Evolutionary conservation across 2,113 vertebrate species (phyloP).

Genomic region (Microcebus lehilahytsara): DNA sequence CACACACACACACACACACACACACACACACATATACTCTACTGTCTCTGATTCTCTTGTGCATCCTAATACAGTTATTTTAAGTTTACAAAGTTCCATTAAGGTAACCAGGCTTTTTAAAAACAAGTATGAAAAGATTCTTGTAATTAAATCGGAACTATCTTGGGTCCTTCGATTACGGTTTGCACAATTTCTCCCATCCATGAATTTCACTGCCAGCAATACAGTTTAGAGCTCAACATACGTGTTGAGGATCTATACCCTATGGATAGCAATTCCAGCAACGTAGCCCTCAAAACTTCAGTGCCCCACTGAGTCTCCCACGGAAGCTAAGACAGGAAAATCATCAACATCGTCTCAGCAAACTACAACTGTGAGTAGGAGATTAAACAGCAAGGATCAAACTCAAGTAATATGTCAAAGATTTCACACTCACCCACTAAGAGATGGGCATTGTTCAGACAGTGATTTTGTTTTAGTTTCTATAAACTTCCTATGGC

Average conservation of each 20-base stretch:
- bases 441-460: background rate
- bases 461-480: background rate
- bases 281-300: too few relatives aligned
- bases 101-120: background rate
- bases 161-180: background rate
- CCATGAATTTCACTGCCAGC: background rate
- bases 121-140: background rate
- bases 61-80: background rate
- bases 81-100: background rate
- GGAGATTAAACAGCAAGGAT: background rate
- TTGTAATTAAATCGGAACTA: conserved; percentile 26
- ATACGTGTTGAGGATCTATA: background rate
- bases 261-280: background rate
- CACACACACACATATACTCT: background rate
- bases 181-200: background rate
- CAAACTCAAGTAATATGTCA: background rate
- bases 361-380: background rate
- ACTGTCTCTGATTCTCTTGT: background rate
- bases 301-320: background rate
- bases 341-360: background rate
- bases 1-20: background rate
- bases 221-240: background rate
- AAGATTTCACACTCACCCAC: background rate
- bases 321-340: background rate
- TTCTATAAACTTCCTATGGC: background rate